These are phyloP conservation scores for Meloidogyne exigua DNA, from an alignment of 1,140 invertebrate genomes.

Conservation along the genomic window DNA sequence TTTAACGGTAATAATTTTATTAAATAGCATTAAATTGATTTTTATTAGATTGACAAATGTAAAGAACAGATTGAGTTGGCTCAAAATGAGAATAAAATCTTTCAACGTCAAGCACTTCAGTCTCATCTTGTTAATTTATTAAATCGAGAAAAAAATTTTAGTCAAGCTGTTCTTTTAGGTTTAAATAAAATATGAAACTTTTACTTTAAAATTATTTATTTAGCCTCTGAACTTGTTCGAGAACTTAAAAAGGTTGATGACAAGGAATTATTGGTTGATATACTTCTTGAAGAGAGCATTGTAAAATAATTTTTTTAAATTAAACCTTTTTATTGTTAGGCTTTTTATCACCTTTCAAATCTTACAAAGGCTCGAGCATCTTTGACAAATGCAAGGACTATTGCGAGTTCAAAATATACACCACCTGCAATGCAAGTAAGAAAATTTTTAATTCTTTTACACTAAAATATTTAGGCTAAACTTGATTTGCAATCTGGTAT, in stretches of 20 bases:
- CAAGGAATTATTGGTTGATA: conserved; percentile 94
- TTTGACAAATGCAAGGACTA: conserved; percentile 84
- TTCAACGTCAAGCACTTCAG: conserved; percentile 91
- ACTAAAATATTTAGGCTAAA: conserved; percentile 63
- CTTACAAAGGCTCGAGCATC: conserved; percentile 80
- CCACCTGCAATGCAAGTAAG: conserved; percentile 79
- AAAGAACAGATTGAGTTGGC: conserved; percentile 99
- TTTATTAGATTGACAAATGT: conserved; percentile 68
- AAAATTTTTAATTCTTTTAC: neutral
- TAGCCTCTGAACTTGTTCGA: conserved; percentile 77
- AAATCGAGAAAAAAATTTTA: conserved; percentile 55
- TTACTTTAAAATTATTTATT: neutral
- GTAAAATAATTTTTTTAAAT: neutral
- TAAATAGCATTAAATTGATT: too few relatives aligned
- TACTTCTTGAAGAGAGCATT: conserved; percentile 88
- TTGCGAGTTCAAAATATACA: conserved; percentile 98
- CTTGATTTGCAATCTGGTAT: conserved; percentile 95
- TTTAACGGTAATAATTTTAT: too few relatives aligned
- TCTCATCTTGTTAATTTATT: conserved; percentile 62
- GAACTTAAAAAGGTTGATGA: conserved; percentile 99
- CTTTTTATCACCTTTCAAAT: conserved; percentile 94
- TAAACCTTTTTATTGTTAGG: conserved; percentile 66
- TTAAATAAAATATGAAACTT: conserved; percentile 2
- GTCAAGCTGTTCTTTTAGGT: conserved; percentile 52
- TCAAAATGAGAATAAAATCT: conserved; percentile 91